phyloP scores from a whole-genome alignment of 2,888 invertebrate species.

The Lithodes maja region DNA sequence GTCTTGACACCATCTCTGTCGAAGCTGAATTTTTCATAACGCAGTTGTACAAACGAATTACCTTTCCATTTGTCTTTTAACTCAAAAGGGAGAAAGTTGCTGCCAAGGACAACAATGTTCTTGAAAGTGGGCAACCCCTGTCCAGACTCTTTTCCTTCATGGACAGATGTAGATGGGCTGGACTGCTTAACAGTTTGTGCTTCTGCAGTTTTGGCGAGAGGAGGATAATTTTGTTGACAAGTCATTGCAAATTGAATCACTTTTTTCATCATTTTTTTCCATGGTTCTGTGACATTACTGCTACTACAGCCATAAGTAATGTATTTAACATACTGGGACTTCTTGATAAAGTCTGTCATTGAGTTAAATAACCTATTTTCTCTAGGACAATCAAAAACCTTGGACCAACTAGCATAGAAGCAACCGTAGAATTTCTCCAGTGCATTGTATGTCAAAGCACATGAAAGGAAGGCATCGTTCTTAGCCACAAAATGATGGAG shows the following conservation, averaged over 20 bases:
- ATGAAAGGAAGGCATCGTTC: not conserved
- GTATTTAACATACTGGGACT: not conserved
- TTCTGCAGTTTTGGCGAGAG: no score
- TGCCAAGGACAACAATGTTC: not conserved
- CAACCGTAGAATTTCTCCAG: not conserved
- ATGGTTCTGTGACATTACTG: not conserved
- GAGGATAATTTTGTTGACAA: not conserved
- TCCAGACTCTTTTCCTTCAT: not conserved
- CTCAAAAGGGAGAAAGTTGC: not conserved
- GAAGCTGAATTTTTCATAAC: conserved; percentile 8
- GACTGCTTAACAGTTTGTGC: not conserved
- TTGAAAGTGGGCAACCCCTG: not conserved
- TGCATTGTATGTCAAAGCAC: not conserved
- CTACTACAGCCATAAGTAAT: not conserved
- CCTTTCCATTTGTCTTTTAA: not conserved
- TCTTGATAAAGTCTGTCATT: not conserved
- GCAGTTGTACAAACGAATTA: not conserved
- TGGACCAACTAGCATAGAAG: not conserved
- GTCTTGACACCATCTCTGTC: not conserved
- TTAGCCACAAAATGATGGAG: not conserved
- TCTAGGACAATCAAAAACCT: not conserved
- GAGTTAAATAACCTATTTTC: not conserved
- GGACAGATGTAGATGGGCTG: not conserved
- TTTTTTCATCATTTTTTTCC: not conserved
- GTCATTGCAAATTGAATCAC: not conserved